Conservation (phyloP, 2,113 vertebrate genomes). For the Cephalopterus ornatus region DNA sequence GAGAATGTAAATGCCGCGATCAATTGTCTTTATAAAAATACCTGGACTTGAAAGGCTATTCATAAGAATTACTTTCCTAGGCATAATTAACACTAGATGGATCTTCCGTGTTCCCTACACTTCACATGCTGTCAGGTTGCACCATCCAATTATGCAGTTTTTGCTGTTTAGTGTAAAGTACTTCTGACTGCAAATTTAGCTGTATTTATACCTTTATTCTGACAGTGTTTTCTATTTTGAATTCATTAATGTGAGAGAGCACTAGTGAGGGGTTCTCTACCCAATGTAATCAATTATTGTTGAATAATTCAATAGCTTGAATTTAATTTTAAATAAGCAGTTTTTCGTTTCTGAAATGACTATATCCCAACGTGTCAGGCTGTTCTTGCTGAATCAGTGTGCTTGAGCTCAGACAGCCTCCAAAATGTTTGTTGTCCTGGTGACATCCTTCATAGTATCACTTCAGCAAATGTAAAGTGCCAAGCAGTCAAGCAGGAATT, state of each 20-base stretch:
- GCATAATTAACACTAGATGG: conserved; percentile 3
- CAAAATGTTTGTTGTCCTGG: neutral
- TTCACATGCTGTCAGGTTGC: neutral
- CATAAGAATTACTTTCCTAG: neutral
- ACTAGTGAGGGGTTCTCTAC: neutral
- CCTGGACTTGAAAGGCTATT: neutral
- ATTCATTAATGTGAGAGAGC: neutral
- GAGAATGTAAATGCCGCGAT: conserved; percentile 52
- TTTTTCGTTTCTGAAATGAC: neutral
- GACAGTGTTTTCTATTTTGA: neutral
- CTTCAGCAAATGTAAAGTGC: neutral
- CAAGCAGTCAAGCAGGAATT: neutral
- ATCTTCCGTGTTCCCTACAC: neutral
- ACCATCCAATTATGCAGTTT: neutral
- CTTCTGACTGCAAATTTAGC: neutral
- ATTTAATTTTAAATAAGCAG: conserved; percentile 20
- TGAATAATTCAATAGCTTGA: conserved; percentile 39
- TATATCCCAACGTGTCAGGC: neutral
- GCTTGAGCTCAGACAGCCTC: neutral
- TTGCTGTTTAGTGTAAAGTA: neutral
- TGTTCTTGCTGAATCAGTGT: conserved; percentile 40
- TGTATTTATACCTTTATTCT: conserved; percentile 11
- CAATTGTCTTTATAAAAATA: conserved; percentile 39
- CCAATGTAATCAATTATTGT: conserved; percentile 5
- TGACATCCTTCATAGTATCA: neutral